These are phyloP conservation scores for Drosophila baimaii DNA, from an alignment of 1,140 invertebrate genomes.

Conservation along the genomic window DNA sequence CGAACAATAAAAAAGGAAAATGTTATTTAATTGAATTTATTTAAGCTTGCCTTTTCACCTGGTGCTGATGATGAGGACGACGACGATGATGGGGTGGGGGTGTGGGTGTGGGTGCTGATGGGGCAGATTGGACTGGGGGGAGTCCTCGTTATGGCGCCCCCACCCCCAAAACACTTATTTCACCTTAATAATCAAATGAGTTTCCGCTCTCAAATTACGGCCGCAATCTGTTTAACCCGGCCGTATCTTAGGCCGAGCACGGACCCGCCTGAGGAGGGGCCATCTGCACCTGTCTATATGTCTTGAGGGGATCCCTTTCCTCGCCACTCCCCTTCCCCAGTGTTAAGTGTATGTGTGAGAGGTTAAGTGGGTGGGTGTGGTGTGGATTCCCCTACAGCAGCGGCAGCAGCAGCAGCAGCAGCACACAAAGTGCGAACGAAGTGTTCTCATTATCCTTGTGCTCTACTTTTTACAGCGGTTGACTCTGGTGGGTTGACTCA, in stretches of 20 bases:
- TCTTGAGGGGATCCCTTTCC: slow-evolving; percentile 28
- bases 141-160: not conserved
- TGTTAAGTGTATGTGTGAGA: slow-evolving; percentile 28
- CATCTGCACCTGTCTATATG: slow-evolving; percentile 63
- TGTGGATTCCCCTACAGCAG: slow-evolving; percentile 14
- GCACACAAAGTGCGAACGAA: slow-evolving; percentile 59
- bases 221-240: slow-evolving; percentile 79
- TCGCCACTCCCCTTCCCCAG: not conserved
- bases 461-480: slow-evolving; percentile 76
- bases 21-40: slow-evolving; percentile 83
- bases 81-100: not conserved
- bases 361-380: slow-evolving; percentile 49
- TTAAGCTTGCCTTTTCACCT: slow-evolving; percentile 79
- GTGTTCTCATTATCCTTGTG: slow-evolving; percentile 79
- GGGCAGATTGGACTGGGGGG: not conserved
- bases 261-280: slow-evolving; percentile 15
- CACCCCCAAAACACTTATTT: slow-evolving; percentile 64
- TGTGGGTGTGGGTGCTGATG: too few relatives aligned
- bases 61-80: slow-evolving; percentile 14
- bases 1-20: slow-evolving; percentile 79
- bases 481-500: slow-evolving; percentile 32
- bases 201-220: slow-evolving; percentile 81
- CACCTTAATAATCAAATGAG: slow-evolving; percentile 83
- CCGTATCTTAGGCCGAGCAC: slow-evolving; percentile 39
- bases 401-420: slow-evolving; percentile 13